These are phyloP conservation scores for Ophion costatus DNA, from an alignment of 2,888 invertebrate species.

Conservation along the genomic window DNA sequence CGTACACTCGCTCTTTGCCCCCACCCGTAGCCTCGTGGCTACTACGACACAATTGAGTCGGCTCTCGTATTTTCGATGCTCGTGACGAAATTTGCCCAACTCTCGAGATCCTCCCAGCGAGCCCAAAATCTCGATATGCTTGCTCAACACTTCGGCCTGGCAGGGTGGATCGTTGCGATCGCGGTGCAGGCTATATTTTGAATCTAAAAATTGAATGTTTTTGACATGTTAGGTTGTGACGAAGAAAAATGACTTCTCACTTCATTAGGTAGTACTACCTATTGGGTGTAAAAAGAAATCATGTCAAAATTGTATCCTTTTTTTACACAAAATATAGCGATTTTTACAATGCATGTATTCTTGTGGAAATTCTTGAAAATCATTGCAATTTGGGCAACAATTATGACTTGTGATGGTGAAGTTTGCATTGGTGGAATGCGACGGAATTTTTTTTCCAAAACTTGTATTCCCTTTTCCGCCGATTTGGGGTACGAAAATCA, in stretches of 20 bases:
- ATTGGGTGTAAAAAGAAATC: too few species aligned
- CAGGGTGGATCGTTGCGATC: background rate
- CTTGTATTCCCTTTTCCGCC: too few species aligned
- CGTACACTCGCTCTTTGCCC: background rate
- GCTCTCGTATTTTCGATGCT: slow-evolving; percentile 40
- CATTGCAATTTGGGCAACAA: too few species aligned
- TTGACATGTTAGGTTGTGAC: background rate
- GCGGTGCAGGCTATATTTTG: background rate
- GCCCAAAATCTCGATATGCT: slow-evolving; percentile 26
- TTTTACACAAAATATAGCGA: too few species aligned
- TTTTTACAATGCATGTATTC: too few species aligned
- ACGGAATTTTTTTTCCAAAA: too few species aligned
- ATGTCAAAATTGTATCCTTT: too few species aligned
- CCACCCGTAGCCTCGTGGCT: background rate
- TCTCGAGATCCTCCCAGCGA: slow-evolving; percentile 1
- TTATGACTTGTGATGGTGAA: too few species aligned
- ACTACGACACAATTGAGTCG: slow-evolving; percentile 34
- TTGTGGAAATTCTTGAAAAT: too few species aligned
- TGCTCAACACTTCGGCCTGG: slow-evolving; percentile 17
- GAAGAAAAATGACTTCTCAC: background rate
- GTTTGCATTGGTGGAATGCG: too few species aligned
- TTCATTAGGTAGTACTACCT: background rate
- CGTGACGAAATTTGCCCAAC: slow-evolving; percentile 8
- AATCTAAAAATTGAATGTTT: background rate
- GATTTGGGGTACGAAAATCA: too few species aligned